A percentile compares a stretch with the other conserved stretches of the same genome.
These are phyloP conservation scores for Ceratina calcarata DNA, from an alignment of 1,140 invertebrate species.

Conservation along the genomic window DNA sequence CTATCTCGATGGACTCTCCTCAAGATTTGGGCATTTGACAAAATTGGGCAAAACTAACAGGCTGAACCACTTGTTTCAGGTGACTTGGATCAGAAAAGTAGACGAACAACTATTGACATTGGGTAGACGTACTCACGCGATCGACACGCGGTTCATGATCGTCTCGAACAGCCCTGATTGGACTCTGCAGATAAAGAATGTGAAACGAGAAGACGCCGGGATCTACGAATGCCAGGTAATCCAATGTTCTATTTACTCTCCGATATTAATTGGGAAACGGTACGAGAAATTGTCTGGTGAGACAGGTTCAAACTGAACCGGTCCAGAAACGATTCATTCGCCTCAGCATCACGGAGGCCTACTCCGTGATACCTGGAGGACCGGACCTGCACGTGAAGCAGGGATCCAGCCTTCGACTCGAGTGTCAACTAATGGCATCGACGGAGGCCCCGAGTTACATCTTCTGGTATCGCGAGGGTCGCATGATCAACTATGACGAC, in stretches of 20 bases:
- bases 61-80: constrained; percentile 81
- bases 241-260: background rate
- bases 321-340: constrained; percentile 72
- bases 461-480: constrained; percentile 88
- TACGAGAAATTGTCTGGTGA: background rate
- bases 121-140: constrained; percentile 85
- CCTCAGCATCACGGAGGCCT: constrained; percentile 83
- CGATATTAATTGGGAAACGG: background rate
- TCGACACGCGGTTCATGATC: constrained; percentile 88
- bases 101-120: constrained; percentile 88
- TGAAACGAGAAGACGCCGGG: constrained; percentile 86
- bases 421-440: constrained; percentile 86
- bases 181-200: constrained; percentile 87
- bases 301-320: constrained; percentile 66
- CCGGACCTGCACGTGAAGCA: constrained; percentile 89
- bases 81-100: constrained; percentile 86
- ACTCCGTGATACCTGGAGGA: constrained; percentile 87
- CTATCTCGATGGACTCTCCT: too few relatives aligned
- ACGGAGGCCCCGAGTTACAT: constrained; percentile 88
- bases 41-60: too few relatives aligned
- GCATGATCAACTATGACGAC: constrained; percentile 88
- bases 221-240: constrained; percentile 90
- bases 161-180: constrained; percentile 88
- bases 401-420: constrained; percentile 86
- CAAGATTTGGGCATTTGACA: too few relatives aligned